Percentiles rank a stretch among this genome's conserved stretches.
Conservation (phyloP, 2,113 vertebrate species). For the Nannobrachium achirus region DNA sequence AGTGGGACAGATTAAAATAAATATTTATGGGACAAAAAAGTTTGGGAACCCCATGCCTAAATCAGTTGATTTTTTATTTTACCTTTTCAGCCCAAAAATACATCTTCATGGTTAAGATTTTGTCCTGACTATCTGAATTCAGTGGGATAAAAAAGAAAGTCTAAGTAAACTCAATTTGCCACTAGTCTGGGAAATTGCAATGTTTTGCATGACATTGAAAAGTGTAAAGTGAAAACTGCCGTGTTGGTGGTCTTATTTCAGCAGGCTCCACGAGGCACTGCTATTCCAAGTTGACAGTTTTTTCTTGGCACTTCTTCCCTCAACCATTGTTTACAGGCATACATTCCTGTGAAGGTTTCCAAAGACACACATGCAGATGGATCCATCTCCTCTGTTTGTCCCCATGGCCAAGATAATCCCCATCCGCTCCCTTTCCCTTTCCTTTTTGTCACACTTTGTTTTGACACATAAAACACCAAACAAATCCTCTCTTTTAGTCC, state of each 20-base stretch:
- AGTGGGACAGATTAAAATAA: too few species aligned
- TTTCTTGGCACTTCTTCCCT: conserved; percentile 53
- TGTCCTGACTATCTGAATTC: conserved; percentile 16
- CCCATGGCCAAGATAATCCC: conserved; percentile 61
- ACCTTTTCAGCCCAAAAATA: conserved; percentile 5
- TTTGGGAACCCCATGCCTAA: too few species aligned
- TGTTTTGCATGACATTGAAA: conserved; percentile 42
- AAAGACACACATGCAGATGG: conserved; percentile 35
- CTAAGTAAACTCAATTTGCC: conserved; percentile 54
- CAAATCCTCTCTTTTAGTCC: conserved; percentile 41
- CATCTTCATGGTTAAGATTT: conserved; percentile 20
- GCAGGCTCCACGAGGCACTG: conserved; percentile 59
- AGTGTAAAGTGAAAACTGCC: conserved; percentile 54
- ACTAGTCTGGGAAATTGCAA: conserved; percentile 42
- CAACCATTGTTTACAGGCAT: background rate
- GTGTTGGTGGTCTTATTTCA: conserved; percentile 66
- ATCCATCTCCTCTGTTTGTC: conserved; percentile 66
- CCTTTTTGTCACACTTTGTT: conserved; percentile 49
- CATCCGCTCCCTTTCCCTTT: conserved; percentile 35
- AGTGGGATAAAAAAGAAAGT: conserved; percentile 14
- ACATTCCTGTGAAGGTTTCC: background rate
- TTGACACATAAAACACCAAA: conserved; percentile 48
- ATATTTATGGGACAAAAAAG: too few species aligned
- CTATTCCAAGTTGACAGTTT: conserved; percentile 70
- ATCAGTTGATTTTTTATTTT: conserved; percentile 23